Percentiles rank a stretch among this genome's conserved stretches.
Conservation (phyloP, 2,797 vertebrate species). For the Trematomus bernacchii region DNA sequence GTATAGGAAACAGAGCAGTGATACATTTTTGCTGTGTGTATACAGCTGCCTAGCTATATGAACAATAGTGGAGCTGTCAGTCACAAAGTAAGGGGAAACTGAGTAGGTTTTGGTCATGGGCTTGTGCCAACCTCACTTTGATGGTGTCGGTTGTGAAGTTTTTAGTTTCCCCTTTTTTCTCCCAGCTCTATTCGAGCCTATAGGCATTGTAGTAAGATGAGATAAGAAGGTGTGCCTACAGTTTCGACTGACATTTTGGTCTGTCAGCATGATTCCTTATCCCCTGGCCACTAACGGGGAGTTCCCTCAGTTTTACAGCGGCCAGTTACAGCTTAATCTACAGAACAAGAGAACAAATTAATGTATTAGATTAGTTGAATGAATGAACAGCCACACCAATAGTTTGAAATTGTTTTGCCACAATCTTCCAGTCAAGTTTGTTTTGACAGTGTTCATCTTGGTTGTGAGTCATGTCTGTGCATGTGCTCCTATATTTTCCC, state of each 20-base stretch:
- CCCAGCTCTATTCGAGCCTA: slow-evolving; percentile 4
- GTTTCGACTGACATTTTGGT: slow-evolving; percentile 32
- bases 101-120: slow-evolving; percentile 27
- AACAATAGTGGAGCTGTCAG: slow-evolving; percentile 68
- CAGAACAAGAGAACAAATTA: slow-evolving; percentile 1
- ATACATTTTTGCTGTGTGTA: slow-evolving; percentile 83
- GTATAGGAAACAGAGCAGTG: slow-evolving; percentile 76
- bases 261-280: slow-evolving; percentile 38
- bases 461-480: slow-evolving; percentile 39
- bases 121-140: slow-evolving; percentile 11
- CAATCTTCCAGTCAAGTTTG: slow-evolving; percentile 11
- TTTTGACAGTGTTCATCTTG: slow-evolving; percentile 23
- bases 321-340: not conserved
- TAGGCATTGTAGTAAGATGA: slow-evolving; percentile 65
- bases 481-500: slow-evolving; percentile 8
- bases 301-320: slow-evolving; percentile 13
- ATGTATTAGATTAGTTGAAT: slow-evolving; percentile 1
- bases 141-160: slow-evolving; percentile 21
- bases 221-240: slow-evolving; percentile 58
- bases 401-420: not conserved
- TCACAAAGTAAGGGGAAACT: slow-evolving; percentile 50
- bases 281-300: not conserved
- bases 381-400: not conserved
- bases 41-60: slow-evolving; percentile 78
- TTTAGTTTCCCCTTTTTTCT: slow-evolving; percentile 19